Conservation (phyloP, 2,888 invertebrate genomes). For the Scaptodrosophila latifasciaeformis region DNA sequence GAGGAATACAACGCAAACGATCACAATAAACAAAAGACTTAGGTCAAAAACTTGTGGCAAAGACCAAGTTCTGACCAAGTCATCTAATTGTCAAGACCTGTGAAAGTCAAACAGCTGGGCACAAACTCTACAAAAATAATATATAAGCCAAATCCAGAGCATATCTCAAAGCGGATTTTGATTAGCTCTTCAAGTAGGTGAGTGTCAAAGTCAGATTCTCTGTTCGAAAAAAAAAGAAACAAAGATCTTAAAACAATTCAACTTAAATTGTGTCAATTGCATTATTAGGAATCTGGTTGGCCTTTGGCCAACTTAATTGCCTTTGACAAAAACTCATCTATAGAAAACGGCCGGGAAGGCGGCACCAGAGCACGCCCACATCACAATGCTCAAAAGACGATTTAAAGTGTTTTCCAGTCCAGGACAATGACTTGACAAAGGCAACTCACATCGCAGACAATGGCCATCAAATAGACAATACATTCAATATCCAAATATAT, state of each 20-base stretch:
- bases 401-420: slow-evolving; percentile 13
- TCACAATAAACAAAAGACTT: slow-evolving; percentile 15
- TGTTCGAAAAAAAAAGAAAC: too few relatives aligned
- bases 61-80: too few relatives aligned
- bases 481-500: slow-evolving; percentile 19
- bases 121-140: too few relatives aligned
- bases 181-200: slow-evolving; percentile 25
- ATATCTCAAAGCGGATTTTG: slow-evolving; percentile 20
- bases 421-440: neutral
- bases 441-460: slow-evolving; percentile 31
- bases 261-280: slow-evolving; percentile 1
- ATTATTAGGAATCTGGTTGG: slow-evolving; percentile 38
- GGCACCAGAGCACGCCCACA: neutral
- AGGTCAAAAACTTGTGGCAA: slow-evolving; percentile 15
- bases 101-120: neutral
- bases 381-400: slow-evolving; percentile 34
- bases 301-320: slow-evolving; percentile 45
- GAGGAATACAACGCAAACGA: neutral
- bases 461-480: slow-evolving; percentile 15
- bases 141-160: neutral
- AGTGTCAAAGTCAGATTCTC: slow-evolving; percentile 30
- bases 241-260: neutral
- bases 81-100: too few relatives aligned
- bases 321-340: slow-evolving; percentile 47
- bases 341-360: neutral